A percentile compares a stretch with the other conserved stretches of the same genome.
Evolutionary conservation across 1,140 invertebrate genomes (phyloP).

Genomic region (Heliothis subflexa): DNA sequence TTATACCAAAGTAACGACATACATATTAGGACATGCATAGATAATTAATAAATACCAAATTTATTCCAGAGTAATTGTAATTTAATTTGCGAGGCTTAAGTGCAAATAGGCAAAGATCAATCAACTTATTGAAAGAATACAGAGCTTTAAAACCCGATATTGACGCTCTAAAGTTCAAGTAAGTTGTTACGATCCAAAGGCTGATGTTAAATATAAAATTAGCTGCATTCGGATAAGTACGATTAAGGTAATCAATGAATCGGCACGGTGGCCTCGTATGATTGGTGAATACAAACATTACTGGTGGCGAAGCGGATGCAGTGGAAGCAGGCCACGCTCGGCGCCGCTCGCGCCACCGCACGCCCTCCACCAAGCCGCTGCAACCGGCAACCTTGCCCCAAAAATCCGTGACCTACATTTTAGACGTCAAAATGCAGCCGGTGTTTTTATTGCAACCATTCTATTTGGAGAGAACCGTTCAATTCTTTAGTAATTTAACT

Average conservation of each 20-base stretch:
- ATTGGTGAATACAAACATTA: slow-evolving; percentile 74
- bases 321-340: slow-evolving; percentile 68
- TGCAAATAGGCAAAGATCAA: too few relatives aligned
- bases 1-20: slow-evolving; percentile 4
- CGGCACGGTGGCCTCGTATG: slow-evolving; percentile 75
- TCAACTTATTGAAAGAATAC: too few relatives aligned
- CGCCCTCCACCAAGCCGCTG: slow-evolving; percentile 54
- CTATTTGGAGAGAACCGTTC: slow-evolving; percentile 67
- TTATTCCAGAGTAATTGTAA: too few relatives aligned
- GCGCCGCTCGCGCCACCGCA: slow-evolving; percentile 54
- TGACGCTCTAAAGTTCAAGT: too few relatives aligned
- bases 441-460: slow-evolving; percentile 75
- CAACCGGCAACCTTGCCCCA: slow-evolving; percentile 79
- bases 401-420: slow-evolving; percentile 83
- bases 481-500: slow-evolving; percentile 45
- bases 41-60: too few relatives aligned
- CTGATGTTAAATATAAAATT: slow-evolving; percentile 58
- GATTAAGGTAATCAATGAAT: slow-evolving; percentile 72
- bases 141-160: too few relatives aligned
- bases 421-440: slow-evolving; percentile 76
- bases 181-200: slow-evolving; percentile 54
- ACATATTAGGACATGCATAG: too few relatives aligned
- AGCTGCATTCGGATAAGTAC: slow-evolving; percentile 72
- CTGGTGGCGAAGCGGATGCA: slow-evolving; percentile 76
- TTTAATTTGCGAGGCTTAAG: too few relatives aligned